phyloP scores from a whole-genome alignment of 2,797 vertebrate species.

The Parauchenoglanis punctatus region DNA sequence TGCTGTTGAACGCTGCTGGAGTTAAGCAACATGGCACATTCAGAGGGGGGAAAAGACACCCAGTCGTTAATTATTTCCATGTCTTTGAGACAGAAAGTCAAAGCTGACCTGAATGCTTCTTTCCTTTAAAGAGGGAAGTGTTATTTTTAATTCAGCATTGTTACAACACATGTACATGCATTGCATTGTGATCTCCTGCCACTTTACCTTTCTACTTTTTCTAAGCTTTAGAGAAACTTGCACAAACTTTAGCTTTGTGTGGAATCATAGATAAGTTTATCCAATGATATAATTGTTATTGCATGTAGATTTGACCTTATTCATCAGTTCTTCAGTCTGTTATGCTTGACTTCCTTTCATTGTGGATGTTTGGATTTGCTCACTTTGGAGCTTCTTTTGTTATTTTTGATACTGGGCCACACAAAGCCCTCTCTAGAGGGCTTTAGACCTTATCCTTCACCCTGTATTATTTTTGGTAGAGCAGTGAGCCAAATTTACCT shows the following conservation, averaged over 20 bases:
- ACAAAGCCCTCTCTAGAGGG: not conserved
- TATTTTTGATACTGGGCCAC: slow-evolving; percentile 2
- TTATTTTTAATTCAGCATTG: not conserved
- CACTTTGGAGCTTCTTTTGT: slow-evolving; percentile 3
- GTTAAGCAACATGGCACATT: too few species aligned
- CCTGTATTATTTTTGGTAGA: slow-evolving; percentile 5
- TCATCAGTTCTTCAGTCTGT: slow-evolving; percentile 3
- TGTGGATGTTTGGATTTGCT: not conserved
- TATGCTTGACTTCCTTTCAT: not conserved
- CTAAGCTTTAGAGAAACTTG: not conserved
- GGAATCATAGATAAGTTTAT: not conserved
- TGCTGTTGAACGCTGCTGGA: not conserved
- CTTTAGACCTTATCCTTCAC: not conserved
- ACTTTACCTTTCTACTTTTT: not conserved
- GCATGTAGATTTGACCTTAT: not conserved
- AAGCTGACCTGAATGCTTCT: not conserved
- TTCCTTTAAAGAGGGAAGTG: too few species aligned
- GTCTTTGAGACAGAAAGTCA: not conserved
- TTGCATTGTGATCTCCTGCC: not conserved
- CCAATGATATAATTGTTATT: too few species aligned
- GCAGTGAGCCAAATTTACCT: not conserved
- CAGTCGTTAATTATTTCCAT: not conserved
- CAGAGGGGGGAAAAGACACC: not conserved
- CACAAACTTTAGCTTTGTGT: not conserved
- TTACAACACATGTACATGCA: not conserved